These are phyloP conservation scores for Brenthis daphne DNA, from an alignment of 2,888 invertebrate genomes.

Conservation along the genomic window DNA sequence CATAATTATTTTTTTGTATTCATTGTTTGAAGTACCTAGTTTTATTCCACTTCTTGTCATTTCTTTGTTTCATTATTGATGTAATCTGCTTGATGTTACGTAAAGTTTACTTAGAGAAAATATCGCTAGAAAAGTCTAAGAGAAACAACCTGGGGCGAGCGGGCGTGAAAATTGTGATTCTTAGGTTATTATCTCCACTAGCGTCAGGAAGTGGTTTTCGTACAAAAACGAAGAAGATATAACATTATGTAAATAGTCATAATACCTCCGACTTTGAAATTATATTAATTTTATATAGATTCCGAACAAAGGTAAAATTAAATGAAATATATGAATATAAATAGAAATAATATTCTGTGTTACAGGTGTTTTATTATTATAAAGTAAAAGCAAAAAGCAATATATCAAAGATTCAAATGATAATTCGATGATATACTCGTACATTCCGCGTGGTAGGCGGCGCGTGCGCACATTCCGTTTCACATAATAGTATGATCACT, in stretches of 20 bases:
- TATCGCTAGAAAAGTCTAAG: conserved; percentile 58
- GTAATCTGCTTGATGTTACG: conserved; percentile 45
- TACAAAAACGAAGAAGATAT: no score
- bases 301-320: no score
- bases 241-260: no score
- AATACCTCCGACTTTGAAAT: no score
- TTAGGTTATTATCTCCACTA: conserved; percentile 51
- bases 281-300: no score
- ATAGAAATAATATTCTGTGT: no score
- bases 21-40: conserved; percentile 8
- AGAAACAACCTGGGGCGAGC: conserved; percentile 58
- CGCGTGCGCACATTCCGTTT: conserved; percentile 76
- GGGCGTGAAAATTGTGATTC: conserved; percentile 64
- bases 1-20: conserved; percentile 1
- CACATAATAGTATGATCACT: conserved; percentile 58
- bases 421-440: conserved; percentile 39
- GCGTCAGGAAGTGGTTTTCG: conserved; percentile 26
- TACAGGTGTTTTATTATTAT: background rate
- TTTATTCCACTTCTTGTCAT: background rate
- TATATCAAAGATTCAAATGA: conserved; percentile 40
- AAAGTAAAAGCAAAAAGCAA: conserved; percentile 12
- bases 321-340: no score
- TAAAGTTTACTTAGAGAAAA: conserved; percentile 55
- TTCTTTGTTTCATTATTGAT: conserved; percentile 7
- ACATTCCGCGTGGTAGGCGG: conserved; percentile 68